A percentile compares a stretch with the other conserved stretches of the same genome.
Conservation (phyloP, 2,888 invertebrate genomes). For the Hanleya hanleyi region DNA sequence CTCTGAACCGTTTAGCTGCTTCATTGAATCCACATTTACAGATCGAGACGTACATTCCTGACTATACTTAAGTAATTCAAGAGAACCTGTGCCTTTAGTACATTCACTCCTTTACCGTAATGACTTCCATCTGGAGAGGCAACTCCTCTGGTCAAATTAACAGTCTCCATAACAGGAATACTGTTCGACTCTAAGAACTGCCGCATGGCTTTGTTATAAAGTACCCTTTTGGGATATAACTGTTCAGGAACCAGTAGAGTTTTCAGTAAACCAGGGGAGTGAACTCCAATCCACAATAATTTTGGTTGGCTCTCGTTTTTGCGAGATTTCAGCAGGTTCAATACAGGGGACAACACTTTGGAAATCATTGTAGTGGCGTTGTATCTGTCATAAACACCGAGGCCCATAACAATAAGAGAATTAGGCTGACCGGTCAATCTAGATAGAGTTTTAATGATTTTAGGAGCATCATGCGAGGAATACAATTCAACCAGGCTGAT, state of each 20-base stretch:
- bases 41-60: too few species aligned
- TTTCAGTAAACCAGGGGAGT: not conserved
- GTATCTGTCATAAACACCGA: not conserved
- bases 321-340: not conserved
- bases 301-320: too few species aligned
- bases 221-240: not conserved
- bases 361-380: not conserved
- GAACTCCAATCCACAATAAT: not conserved
- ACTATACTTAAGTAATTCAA: not conserved
- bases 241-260: not conserved
- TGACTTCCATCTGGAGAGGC: not conserved
- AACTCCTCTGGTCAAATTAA: not conserved
- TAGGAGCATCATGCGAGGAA: not conserved
- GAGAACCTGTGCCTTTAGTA: not conserved
- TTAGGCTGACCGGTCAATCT: not conserved
- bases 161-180: not conserved
- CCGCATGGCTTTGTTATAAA: not conserved
- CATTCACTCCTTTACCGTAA: not conserved
- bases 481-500: not conserved
- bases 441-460: not conserved
- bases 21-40: too few species aligned
- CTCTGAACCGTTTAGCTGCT: too few species aligned
- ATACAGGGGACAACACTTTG: not conserved
- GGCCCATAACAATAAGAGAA: not conserved
- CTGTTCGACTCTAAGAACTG: not conserved